Evolutionary conservation across 2,113 vertebrate genomes (phyloP), one percentile per base, ranked within the genome.

Genomic region (Gallinago paraguaiae): DNA sequence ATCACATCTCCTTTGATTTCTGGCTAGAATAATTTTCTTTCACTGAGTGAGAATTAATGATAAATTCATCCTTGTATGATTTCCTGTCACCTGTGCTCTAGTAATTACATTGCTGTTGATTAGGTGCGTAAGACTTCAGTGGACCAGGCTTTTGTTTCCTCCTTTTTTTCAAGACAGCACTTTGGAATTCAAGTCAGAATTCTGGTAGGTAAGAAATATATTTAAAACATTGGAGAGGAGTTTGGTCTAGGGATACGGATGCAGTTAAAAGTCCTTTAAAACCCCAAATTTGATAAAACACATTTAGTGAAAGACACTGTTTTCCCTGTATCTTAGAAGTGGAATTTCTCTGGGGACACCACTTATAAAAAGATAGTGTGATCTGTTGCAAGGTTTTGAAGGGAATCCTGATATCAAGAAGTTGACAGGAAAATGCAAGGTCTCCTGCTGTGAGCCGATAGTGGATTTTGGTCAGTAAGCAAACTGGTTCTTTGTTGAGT

Each of bases 271-370:
- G 3, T 37, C 5, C 8, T 65, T 89, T 60, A 7, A 37, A 71
- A 88, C 71, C 16, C 2, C 4, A 39, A 77, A 41, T 24, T 60
- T 14, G 54, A 16, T 54, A 43, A 75, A 71, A 5, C 9, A 22
- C 5, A 3, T 7, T 48, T 43, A 48, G 4, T 50, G 16, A 61
- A 77, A 83, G 41, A 45, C n/a, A 63, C 0, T 0, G 0, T 13
- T 61, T 74, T 33, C 9, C 14, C 15, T 33, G 3, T 64, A 16
- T n/a, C 23, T 81, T 50, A 37, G 15, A 41, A 28, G 30, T 4
- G 7, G 15, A 75, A 25, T 84, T 70, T 80, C 14, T 81, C 54
- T 61, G 10, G 41, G 8, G 17, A 57, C 17, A 59, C 13, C 10
- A 76, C 4, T n/a, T 37, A n/a, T 9, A 43, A 41, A 8, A 1